Percentiles rank a stretch among this genome's conserved stretches.
These are phyloP conservation scores for Nematopogon swammerdamellus DNA, from an alignment of 2,888 invertebrate genomes.

Conservation along the genomic window DNA sequence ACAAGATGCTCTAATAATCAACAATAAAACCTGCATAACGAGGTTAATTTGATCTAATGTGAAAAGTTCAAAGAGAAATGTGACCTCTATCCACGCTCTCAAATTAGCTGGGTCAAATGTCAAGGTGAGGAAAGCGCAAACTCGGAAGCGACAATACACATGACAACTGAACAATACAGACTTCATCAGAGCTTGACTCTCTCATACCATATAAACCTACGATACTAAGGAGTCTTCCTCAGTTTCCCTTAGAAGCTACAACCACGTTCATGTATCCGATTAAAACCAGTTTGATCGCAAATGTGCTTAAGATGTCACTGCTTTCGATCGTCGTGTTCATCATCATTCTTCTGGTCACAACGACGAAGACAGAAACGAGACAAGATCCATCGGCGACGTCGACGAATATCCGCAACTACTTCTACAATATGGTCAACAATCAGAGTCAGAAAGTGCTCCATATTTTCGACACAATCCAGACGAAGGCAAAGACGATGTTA, in stretches of 20 bases:
- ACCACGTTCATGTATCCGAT: conserved; percentile 31
- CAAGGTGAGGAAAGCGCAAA: conserved; percentile 24
- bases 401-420: conserved; percentile 29
- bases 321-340: conserved; percentile 27
- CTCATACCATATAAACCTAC: conserved; percentile 21
- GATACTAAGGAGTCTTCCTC: conserved; percentile 13
- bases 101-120: conserved; percentile 47
- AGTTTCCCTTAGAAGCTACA: conserved; percentile 17
- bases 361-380: conserved; percentile 23
- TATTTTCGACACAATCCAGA: conserved; percentile 35
- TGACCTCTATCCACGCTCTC: neutral
- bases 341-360: conserved; percentile 24
- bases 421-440: conserved; percentile 35
- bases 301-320: conserved; percentile 32
- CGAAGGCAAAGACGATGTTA: conserved; percentile 31
- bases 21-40: no score
- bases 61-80: neutral
- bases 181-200: neutral
- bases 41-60: no score
- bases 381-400: conserved; percentile 14
- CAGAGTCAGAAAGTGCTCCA: conserved; percentile 37
- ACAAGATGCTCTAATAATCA: no score
- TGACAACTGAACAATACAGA: neutral
- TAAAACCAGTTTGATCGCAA: conserved; percentile 16
- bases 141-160: conserved; percentile 14